Evolutionary conservation across 2,113 vertebrate genomes (phyloP).

Genomic region (Alethe castanea): DNA sequence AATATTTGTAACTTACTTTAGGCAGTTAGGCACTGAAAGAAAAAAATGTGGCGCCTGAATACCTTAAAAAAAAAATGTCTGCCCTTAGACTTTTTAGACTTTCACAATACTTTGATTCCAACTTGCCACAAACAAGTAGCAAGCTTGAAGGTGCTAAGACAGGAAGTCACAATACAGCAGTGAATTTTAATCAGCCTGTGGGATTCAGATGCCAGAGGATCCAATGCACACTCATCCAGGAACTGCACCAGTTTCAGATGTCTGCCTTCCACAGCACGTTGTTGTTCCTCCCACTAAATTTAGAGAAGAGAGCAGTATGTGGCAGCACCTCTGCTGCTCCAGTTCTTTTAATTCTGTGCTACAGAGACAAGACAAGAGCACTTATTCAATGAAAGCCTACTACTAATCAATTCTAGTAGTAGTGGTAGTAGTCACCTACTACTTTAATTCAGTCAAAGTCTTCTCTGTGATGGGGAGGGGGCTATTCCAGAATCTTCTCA

Average conservation of each 20-base stretch:
- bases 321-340: not conserved
- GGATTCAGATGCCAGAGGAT: not conserved
- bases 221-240: not conserved
- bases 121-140: not conserved
- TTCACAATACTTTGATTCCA: conserved; percentile 14
- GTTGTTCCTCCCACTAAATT: not conserved
- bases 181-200: not conserved
- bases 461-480: not conserved
- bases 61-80: not conserved
- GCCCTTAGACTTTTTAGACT: not conserved
- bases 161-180: not conserved
- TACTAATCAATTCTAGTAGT: not conserved
- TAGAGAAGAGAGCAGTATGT: not conserved
- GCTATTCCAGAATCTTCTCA: not conserved
- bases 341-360: not conserved
- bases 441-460: not conserved
- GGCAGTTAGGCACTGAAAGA: not conserved
- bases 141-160: not conserved
- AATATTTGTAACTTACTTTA: not conserved
- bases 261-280: not conserved
- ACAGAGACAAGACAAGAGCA: not conserved
- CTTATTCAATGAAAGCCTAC: not conserved
- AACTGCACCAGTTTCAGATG: not conserved
- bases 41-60: not conserved
- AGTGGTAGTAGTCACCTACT: not conserved